A percentile compares a stretch with the other conserved stretches of the same genome.
These are phyloP conservation scores for Eurystomus glaucurus DNA, from an alignment of 2,797 vertebrate species.

Conservation along the genomic window DNA sequence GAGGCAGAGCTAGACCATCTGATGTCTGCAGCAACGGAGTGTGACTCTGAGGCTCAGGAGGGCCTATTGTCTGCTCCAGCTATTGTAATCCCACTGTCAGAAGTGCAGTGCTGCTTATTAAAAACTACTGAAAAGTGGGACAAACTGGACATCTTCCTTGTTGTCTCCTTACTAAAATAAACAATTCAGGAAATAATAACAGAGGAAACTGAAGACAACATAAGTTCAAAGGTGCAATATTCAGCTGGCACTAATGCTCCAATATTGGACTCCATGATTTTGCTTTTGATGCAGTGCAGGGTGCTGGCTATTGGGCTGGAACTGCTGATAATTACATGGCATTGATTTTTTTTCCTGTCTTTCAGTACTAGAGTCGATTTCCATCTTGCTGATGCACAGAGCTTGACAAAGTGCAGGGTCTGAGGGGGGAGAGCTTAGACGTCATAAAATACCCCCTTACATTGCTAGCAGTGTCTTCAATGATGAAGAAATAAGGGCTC, in stretches of 20 bases:
- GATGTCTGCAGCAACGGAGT: not conserved
- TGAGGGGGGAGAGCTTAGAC: not conserved
- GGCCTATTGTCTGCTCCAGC: not conserved
- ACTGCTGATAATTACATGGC: not conserved
- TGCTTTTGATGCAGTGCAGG: not conserved
- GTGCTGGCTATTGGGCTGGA: not conserved
- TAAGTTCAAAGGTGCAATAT: not conserved
- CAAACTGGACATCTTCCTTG: not conserved
- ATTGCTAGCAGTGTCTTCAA: not conserved
- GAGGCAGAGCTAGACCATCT: not conserved
- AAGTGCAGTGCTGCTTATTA: not conserved
- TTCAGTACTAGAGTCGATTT: not conserved
- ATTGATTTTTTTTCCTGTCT: slow-evolving; percentile 8
- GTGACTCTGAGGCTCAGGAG: not conserved
- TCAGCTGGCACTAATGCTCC: not conserved
- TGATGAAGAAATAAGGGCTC: not conserved
- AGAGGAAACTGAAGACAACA: not conserved
- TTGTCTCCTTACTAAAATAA: not conserved
- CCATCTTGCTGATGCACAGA: not conserved
- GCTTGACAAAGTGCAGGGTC: not conserved
- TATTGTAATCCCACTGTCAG: not conserved
- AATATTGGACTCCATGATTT: not conserved
- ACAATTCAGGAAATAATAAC: not conserved
- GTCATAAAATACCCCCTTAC: not conserved
- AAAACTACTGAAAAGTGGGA: not conserved